A percentile compares a stretch with the other conserved stretches of the same genome.
phyloP scores from a whole-genome alignment of 2,113 vertebrate genomes.

The Aegithalos caudatus region DNA sequence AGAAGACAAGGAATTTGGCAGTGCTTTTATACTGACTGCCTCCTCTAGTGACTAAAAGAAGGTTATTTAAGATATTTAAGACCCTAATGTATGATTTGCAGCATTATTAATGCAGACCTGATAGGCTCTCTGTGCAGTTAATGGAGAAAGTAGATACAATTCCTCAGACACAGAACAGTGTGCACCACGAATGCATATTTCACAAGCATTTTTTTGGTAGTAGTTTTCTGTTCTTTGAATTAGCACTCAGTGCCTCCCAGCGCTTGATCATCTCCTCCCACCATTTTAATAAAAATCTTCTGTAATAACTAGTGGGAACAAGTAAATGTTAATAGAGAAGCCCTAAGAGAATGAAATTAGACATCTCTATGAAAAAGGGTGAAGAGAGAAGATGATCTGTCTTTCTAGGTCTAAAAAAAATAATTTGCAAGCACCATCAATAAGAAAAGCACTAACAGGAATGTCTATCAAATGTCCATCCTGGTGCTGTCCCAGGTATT shows the following conservation, averaged over 20 bases:
- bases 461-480: neutral
- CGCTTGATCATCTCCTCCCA: neutral
- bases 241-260: neutral
- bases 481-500: neutral
- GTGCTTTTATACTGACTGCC: neutral
- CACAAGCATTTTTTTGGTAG: neutral
- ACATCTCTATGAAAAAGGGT: neutral
- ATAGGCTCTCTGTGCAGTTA: neutral
- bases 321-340: neutral
- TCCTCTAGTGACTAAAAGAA: neutral
- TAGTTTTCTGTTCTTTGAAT: neutral
- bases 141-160: neutral
- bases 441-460: neutral
- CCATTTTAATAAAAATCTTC: neutral
- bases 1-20: neutral
- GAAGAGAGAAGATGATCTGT: neutral
- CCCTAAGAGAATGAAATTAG: neutral
- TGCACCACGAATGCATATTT: neutral
- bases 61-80: neutral
- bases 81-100: neutral
- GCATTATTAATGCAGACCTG: neutral
- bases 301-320: neutral
- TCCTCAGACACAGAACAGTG: neutral
- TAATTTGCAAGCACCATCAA: neutral
- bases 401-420: neutral